Conservation (phyloP, 1,140 invertebrate genomes). For the Manduca sexta region DNA sequence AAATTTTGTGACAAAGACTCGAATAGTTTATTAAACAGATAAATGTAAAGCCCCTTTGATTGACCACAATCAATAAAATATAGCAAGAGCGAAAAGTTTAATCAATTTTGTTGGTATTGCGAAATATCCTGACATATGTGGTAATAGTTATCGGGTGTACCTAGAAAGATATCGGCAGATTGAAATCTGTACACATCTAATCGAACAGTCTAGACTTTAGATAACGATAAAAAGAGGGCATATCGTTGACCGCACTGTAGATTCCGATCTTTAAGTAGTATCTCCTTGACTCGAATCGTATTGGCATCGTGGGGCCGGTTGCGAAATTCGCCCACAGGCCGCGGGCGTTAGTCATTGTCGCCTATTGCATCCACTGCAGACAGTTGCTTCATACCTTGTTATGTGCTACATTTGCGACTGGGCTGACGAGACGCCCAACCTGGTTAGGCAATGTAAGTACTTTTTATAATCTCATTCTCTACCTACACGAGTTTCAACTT, state of each 20-base stretch:
- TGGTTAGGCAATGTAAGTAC: no score
- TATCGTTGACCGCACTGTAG: constrained; percentile 47
- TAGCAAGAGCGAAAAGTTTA: not conserved
- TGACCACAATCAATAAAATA: no score
- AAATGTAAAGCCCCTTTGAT: no score
- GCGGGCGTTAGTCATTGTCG: constrained; percentile 58
- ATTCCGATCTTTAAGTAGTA: constrained; percentile 42
- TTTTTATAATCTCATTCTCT: no score
- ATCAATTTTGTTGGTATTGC: no score
- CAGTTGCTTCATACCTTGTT: constrained; percentile 20
- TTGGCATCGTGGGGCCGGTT: constrained; percentile 44
- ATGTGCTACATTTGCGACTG: constrained; percentile 15
- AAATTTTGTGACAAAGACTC: no score
- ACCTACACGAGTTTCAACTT: no score
- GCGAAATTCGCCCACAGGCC: constrained; percentile 49
- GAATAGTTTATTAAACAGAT: no score
- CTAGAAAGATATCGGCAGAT: not conserved
- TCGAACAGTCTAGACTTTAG: constrained; percentile 25
- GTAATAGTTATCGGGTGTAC: not conserved
- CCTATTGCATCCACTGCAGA: constrained; percentile 43
- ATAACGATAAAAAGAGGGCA: constrained; percentile 44
- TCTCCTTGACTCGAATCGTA: constrained; percentile 63
- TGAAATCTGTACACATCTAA: constrained; percentile 10
- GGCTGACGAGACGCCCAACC: constrained; percentile 3
- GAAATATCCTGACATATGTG: constrained; percentile 3